Evolutionary conservation across 2,888 invertebrate genomes (phyloP).

Genomic region (Phania funesta): DNA sequence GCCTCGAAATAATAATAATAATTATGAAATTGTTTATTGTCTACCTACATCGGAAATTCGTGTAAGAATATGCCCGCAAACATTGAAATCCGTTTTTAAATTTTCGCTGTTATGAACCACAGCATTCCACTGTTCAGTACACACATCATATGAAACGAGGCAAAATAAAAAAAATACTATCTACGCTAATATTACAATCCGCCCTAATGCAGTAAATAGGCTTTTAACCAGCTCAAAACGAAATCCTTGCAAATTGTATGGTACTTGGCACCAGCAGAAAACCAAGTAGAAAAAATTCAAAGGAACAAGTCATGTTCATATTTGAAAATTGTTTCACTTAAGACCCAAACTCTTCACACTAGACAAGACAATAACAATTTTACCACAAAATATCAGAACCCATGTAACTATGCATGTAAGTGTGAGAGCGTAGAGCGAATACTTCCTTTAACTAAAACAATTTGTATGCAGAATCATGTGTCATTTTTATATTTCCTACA

Average conservation of each 20-base stretch:
- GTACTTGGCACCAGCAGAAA: conserved; percentile 50
- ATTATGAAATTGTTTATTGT: too few species aligned
- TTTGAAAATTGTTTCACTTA: conserved; percentile 64
- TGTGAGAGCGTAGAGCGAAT: background rate
- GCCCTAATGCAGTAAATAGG: conserved; percentile 67
- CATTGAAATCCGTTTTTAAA: too few species aligned
- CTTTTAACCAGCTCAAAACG: conserved; percentile 56
- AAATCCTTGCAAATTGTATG: conserved; percentile 54
- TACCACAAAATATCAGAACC: conserved; percentile 36
- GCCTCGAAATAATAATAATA: too few species aligned
- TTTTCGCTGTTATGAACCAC: too few species aligned
- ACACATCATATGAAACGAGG: background rate
- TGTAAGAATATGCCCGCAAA: too few species aligned
- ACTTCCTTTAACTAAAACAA: conserved; percentile 51
- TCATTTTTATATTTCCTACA: conserved; percentile 69
- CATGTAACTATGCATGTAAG: background rate
- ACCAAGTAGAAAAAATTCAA: background rate
- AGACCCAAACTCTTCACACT: conserved; percentile 34
- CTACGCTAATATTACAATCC: conserved; percentile 59
- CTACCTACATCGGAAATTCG: too few species aligned
- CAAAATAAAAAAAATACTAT: background rate
- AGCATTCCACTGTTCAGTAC: conserved; percentile 16
- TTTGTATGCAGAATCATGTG: conserved; percentile 69
- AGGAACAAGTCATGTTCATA: conserved; percentile 54
- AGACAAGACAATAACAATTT: conserved; percentile 44